Percentiles rank a stretch among this genome's conserved stretches.
Conservation (phyloP, 2,888 invertebrate genomes). For the Antitype chi region DNA sequence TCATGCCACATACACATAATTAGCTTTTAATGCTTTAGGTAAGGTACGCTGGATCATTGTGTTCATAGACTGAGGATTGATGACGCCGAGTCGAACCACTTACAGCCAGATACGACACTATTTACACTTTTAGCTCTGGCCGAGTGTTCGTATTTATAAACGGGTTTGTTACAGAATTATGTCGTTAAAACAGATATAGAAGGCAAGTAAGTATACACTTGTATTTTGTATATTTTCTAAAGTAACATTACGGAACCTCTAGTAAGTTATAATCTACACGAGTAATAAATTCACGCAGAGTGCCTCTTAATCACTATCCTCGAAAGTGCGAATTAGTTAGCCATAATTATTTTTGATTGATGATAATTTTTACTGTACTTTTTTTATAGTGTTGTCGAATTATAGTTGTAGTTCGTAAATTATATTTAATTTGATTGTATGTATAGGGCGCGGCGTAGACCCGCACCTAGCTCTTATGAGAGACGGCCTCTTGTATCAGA, state of each 20-base stretch:
- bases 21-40: constrained; percentile 90
- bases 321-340: constrained; percentile 85
- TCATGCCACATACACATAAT: constrained; percentile 89
- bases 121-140: constrained; percentile 58
- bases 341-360: constrained; percentile 86
- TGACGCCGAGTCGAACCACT: constrained; percentile 64
- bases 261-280: constrained; percentile 82
- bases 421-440: constrained; percentile 78
- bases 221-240: constrained; percentile 85
- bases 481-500: constrained; percentile 81
- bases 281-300: constrained; percentile 88
- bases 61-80: constrained; percentile 88
- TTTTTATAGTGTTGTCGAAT: constrained; percentile 83
- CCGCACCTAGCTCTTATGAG: constrained; percentile 64
- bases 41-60: constrained; percentile 90
- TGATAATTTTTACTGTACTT: constrained; percentile 83
- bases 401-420: constrained; percentile 86
- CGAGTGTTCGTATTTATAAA: constrained; percentile 60
- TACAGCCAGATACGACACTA: constrained; percentile 58
- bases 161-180: constrained; percentile 67
- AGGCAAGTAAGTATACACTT: constrained; percentile 69
- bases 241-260: constrained; percentile 75
- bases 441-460: constrained; percentile 57
- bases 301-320: constrained; percentile 89
- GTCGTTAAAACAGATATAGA: constrained; percentile 62